Percentiles rank a stretch among this genome's conserved stretches.
phyloP scores from a whole-genome alignment of 2,888 invertebrate species.

The Orchestes rusci region DNA sequence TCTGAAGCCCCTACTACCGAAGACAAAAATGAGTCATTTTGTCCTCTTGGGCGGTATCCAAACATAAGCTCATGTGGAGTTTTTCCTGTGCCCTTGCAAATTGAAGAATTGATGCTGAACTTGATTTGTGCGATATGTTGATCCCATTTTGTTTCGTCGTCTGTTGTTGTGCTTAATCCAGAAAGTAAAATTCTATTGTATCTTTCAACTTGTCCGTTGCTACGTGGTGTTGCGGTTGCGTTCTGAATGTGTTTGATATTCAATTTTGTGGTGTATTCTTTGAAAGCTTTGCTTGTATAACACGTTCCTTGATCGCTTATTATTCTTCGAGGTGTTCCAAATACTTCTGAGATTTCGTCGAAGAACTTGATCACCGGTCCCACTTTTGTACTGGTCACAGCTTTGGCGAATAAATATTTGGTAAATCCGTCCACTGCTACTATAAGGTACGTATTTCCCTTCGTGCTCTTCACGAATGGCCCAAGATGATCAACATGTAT shows the following conservation, averaged over 20 bases:
- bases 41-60: constrained; percentile 6
- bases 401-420: constrained; percentile 15
- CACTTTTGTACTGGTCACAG: neutral
- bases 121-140: constrained; percentile 10
- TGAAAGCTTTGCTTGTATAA: constrained; percentile 13
- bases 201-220: constrained; percentile 20
- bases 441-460: constrained; percentile 18
- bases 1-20: too few relatives aligned
- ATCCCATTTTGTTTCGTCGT: constrained; percentile 14
- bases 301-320: constrained; percentile 12
- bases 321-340: constrained; percentile 17
- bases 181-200: constrained; percentile 14
- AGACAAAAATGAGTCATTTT: neutral
- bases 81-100: neutral
- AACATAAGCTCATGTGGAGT: constrained; percentile 8
- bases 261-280: constrained; percentile 9
- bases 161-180: constrained; percentile 11
- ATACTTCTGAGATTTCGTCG: constrained; percentile 19
- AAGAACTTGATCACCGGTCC: constrained; percentile 9
- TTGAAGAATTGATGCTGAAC: constrained; percentile 7
- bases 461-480: constrained; percentile 16
- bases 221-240: constrained; percentile 28
- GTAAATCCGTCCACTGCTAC: constrained; percentile 18
- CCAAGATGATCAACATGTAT: constrained; percentile 25
- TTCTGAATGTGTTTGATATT: constrained; percentile 16